Evolutionary conservation across 1,140 invertebrate species (phyloP), one percentile per base, ranked within the genome.

Genomic region (Euglossa dilemma): DNA sequence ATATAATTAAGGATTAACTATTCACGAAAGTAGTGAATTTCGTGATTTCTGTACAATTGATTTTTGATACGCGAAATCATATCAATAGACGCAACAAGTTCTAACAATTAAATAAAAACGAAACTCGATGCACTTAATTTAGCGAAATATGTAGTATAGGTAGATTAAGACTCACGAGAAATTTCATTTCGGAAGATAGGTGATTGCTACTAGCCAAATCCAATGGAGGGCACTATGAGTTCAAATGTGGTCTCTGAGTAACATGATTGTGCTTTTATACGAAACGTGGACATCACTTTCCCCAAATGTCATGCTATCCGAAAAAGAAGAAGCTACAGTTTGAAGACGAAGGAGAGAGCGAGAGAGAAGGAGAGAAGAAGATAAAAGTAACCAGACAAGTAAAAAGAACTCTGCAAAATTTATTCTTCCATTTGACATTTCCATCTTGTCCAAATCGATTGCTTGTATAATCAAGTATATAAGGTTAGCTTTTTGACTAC

Each of bases 351-450:
- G 81, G 73, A 67, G 72, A 88, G 76, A 87, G 25, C 3, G 61
- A 28, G 16, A 63, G 61, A 63, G 14, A 8, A 3, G 7, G 16
- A 25, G 20, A 59, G 11, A 16, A 84, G 85, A 83, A 87, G 80
- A 86, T 79, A 82, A 66, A 83, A 56, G 36, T 59, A 47, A 36
- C 12, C 79, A 18, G 16, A n/a, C 20, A 90, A 84, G 84, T 63
- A 75, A 83, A 87, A 84, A 85, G 74, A 70, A 67, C 89, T 89
- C 87, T 90, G 71, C 87, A 85, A 93, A 93, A 93, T 91, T 90
- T 89, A 91, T 91, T 90, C 89, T 75, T 89, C 86, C 69, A 81
- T 86, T 88, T 92, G 90, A 93, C 92, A 92, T 93, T 93, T 93
- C 79, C 56, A 87, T 83, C 71, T 78, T 79, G 84, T 67, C 80